These are phyloP conservation scores for Octopus sinensis DNA, from an alignment of 1,140 invertebrate genomes.

Conservation along the genomic window DNA sequence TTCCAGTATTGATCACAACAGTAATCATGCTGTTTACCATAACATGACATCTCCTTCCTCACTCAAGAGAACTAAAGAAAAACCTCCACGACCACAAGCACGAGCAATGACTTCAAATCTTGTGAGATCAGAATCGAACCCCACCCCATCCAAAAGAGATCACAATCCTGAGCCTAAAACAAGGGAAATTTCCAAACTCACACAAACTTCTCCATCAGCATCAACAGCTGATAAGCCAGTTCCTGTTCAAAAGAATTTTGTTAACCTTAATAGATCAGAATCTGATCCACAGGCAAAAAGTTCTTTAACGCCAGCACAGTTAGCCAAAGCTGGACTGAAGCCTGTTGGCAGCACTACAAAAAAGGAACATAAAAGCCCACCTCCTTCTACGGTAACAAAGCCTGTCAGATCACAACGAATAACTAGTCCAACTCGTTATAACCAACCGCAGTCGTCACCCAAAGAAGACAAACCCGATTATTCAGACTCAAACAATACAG, in stretches of 20 bases:
- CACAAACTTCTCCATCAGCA: not conserved
- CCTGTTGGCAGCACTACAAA: not conserved
- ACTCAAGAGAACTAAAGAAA: not conserved
- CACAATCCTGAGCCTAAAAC: not conserved
- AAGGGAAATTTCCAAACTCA: not conserved
- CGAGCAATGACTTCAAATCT: not conserved
- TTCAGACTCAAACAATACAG: not conserved
- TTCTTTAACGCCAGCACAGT: not conserved
- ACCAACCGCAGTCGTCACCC: not conserved
- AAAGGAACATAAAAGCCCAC: not conserved
- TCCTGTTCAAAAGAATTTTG: not conserved
- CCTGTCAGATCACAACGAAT: not conserved
- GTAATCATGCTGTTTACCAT: conserved; percentile 2
- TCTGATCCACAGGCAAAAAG: not conserved
- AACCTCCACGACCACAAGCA: not conserved
- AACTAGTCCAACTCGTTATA: not conserved
- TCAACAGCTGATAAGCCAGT: not conserved
- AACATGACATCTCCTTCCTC: not conserved
- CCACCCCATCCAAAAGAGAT: not conserved
- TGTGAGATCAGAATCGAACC: not conserved
- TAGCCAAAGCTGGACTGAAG: not conserved
- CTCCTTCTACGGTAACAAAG: not conserved
- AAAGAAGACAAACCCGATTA: not conserved
- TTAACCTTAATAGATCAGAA: not conserved
- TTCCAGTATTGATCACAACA: not conserved